These are phyloP conservation scores for Dryomyza anilis DNA, from an alignment of 2,888 invertebrate species.

Conservation along the genomic window DNA sequence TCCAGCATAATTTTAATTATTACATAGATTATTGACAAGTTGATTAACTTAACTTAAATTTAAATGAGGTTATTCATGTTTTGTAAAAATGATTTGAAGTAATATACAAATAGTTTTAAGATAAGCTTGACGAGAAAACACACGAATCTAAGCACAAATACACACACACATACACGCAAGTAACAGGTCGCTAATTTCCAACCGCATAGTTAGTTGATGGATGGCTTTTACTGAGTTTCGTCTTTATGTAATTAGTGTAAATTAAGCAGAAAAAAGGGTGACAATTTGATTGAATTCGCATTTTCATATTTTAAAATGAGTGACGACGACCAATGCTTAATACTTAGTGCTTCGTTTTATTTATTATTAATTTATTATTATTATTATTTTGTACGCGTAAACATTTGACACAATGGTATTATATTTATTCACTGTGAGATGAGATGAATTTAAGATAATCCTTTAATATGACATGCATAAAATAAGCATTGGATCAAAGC, in stretches of 20 bases:
- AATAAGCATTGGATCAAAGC: neutral
- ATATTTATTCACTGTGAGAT: neutral
- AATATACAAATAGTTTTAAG: neutral
- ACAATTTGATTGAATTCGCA: too few relatives aligned
- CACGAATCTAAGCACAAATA: slow-evolving; percentile 17
- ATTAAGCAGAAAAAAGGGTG: too few relatives aligned
- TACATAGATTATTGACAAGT: neutral
- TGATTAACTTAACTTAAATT: neutral
- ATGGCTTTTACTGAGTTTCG: slow-evolving; percentile 9
- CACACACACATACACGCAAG: neutral
- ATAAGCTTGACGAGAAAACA: neutral
- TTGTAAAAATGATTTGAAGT: neutral
- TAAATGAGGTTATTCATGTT: too few relatives aligned
- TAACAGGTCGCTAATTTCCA: neutral
- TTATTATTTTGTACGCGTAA: neutral
- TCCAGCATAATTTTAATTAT: too few relatives aligned
- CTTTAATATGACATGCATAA: neutral
- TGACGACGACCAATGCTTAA: too few relatives aligned
- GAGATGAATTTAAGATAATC: neutral
- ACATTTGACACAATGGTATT: neutral
- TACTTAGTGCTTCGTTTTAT: too few relatives aligned
- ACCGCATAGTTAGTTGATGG: too few relatives aligned
- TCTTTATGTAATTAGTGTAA: slow-evolving; percentile 21
- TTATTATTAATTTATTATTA: neutral
- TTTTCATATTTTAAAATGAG: too few relatives aligned